Evolutionary conservation across 2,113 vertebrate genomes (phyloP).

Genomic region (Candoia aspera): DNA sequence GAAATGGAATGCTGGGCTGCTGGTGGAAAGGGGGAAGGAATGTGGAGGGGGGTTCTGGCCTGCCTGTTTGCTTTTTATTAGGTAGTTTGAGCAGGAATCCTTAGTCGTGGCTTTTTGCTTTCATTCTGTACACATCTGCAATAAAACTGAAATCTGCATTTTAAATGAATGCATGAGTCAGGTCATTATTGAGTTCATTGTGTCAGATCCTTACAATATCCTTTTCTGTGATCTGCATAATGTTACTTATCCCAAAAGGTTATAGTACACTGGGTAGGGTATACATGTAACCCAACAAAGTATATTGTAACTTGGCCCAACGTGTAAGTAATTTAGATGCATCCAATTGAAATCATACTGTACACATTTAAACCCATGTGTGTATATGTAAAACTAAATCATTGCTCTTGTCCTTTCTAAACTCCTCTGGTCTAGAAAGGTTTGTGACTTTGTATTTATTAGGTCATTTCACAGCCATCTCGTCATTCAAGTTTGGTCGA

Average conservation of each 20-base stretch:
- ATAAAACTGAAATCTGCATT: too few species aligned
- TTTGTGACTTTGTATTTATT: neutral
- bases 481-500: slow-evolving; percentile 34
- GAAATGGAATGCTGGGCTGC: too few species aligned
- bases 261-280: neutral
- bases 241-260: neutral
- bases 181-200: too few species aligned
- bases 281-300: neutral
- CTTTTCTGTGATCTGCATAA: neutral
- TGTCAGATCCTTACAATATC: too few species aligned
- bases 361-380: neutral
- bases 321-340: neutral
- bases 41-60: too few species aligned
- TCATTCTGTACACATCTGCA: too few species aligned
- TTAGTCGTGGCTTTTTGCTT: too few species aligned
- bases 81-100: too few species aligned
- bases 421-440: slow-evolving; percentile 34
- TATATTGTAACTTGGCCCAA: neutral
- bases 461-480: slow-evolving; percentile 48
- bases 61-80: too few species aligned
- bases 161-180: too few species aligned
- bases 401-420: neutral
- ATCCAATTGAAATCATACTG: neutral
- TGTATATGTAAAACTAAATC: neutral
- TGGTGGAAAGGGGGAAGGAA: too few species aligned